These are phyloP conservation scores for Drosophila meridiana DNA, from an alignment of 2,888 invertebrate species.

Conservation along the genomic window DNA sequence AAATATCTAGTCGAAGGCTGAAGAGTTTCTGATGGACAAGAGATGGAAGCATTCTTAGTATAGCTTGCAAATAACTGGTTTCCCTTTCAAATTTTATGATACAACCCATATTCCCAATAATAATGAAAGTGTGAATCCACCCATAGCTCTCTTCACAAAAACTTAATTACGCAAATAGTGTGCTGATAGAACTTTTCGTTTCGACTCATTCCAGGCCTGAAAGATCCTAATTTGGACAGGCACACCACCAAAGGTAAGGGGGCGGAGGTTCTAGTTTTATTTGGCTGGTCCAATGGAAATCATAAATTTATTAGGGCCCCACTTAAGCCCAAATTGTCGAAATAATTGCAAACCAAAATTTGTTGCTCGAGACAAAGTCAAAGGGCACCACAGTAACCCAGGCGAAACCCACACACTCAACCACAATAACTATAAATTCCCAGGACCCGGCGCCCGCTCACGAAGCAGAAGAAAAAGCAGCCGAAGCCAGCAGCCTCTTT, in stretches of 20 bases:
- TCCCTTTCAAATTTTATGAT: neutral
- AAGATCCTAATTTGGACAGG: slow-evolving; percentile 82
- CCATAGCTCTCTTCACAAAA: neutral
- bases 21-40: too few species aligned
- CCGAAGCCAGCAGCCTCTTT: slow-evolving; percentile 75
- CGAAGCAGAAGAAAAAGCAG: slow-evolving; percentile 16
- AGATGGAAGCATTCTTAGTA: neutral
- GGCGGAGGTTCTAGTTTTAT: neutral
- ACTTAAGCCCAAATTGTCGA: slow-evolving; percentile 57
- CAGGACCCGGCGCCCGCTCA: slow-evolving; percentile 49
- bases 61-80: neutral
- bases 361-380: slow-evolving; percentile 56
- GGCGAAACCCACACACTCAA: slow-evolving; percentile 46
- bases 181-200: neutral
- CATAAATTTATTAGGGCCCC: slow-evolving; percentile 67
- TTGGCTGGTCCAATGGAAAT: slow-evolving; percentile 17
- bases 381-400: slow-evolving; percentile 49
- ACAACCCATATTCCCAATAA: neutral
- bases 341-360: slow-evolving; percentile 66
- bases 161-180: neutral
- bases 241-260: slow-evolving; percentile 74
- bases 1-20: too few species aligned
- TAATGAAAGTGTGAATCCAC: neutral
- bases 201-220: slow-evolving; percentile 72
- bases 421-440: slow-evolving; percentile 78